Evolutionary conservation across 2,797 vertebrate species (phyloP).

Genomic region (Acipenser oxyrinchus): DNA sequence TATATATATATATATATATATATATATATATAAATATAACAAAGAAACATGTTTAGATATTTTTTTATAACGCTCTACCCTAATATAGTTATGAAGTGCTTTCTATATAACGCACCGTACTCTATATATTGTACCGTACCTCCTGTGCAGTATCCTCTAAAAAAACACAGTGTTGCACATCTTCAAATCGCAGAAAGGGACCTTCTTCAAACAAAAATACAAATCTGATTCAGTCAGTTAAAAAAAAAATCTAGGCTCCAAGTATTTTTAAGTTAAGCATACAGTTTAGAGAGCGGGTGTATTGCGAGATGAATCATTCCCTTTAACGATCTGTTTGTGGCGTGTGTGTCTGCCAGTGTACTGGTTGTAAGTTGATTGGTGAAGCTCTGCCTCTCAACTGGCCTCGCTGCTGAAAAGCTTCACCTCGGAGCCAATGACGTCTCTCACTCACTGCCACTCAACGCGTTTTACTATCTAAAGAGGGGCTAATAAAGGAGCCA

Average conservation of each 20-base stretch:
- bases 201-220: slow-evolving; percentile 1
- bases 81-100: no score
- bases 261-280: not conserved
- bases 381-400: slow-evolving; percentile 55
- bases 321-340: slow-evolving; percentile 33
- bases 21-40: no score
- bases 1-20: no score
- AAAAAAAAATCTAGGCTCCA: not conserved
- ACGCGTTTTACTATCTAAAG: slow-evolving; percentile 28
- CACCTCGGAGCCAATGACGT: slow-evolving; percentile 59
- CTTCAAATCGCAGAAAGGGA: not conserved
- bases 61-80: no score
- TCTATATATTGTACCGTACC: not conserved
- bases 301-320: slow-evolving; percentile 47
- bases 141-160: not conserved
- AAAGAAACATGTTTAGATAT: no score
- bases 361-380: slow-evolving; percentile 49
- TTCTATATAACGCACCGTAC: no score
- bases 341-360: slow-evolving; percentile 23
- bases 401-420: slow-evolving; percentile 40
- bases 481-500: slow-evolving; percentile 31
- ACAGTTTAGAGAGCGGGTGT: slow-evolving; percentile 39
- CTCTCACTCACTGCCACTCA: slow-evolving; percentile 48
- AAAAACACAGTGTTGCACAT: not conserved
- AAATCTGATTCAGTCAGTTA: not conserved